Evolutionary conservation across 2,797 vertebrate genomes (phyloP).

Genomic region (Mus spretus): DNA sequence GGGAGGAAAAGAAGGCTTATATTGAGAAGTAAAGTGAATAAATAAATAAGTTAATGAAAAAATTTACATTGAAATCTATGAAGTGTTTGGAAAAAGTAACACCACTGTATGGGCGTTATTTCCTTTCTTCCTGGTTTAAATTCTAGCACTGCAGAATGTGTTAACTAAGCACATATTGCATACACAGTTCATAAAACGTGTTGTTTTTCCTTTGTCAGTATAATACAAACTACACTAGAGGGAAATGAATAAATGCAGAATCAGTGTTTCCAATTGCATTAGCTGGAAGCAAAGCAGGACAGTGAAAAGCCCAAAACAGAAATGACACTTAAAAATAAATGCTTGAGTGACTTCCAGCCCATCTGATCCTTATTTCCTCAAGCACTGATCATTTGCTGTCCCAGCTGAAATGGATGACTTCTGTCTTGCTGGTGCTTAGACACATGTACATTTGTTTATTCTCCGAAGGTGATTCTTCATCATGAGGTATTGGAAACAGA

Average conservation of each 20-base stretch:
- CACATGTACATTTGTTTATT: conserved; percentile 76
- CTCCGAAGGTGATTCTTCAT: conserved; percentile 76
- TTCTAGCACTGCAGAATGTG: conserved; percentile 55
- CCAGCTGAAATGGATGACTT: conserved; percentile 76
- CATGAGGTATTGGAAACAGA: conserved; percentile 75
- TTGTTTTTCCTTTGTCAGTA: conserved; percentile 59
- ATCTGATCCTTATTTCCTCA: conserved; percentile 70
- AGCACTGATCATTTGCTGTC: conserved; percentile 68
- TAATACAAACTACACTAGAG: conserved; percentile 43
- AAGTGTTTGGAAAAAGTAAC: conserved; percentile 67
- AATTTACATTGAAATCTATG: not conserved
- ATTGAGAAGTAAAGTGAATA: not conserved
- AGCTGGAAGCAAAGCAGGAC: conserved; percentile 26
- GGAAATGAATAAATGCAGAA: conserved; percentile 71
- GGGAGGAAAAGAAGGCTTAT: not conserved
- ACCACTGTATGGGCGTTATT: not conserved
- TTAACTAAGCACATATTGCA: conserved; percentile 73
- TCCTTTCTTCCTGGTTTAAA: conserved; percentile 53
- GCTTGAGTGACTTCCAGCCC: conserved; percentile 69
- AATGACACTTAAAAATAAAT: conserved; percentile 75
- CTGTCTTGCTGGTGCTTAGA: conserved; percentile 73
- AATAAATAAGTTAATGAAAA: not conserved
- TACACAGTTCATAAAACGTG: conserved; percentile 63
- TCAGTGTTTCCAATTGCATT: conserved; percentile 70
- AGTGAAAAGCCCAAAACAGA: conserved; percentile 62